Base-by-base conservation (phyloP, 2,888 invertebrate genomes). In the Apodemia hepburni region DNA sequence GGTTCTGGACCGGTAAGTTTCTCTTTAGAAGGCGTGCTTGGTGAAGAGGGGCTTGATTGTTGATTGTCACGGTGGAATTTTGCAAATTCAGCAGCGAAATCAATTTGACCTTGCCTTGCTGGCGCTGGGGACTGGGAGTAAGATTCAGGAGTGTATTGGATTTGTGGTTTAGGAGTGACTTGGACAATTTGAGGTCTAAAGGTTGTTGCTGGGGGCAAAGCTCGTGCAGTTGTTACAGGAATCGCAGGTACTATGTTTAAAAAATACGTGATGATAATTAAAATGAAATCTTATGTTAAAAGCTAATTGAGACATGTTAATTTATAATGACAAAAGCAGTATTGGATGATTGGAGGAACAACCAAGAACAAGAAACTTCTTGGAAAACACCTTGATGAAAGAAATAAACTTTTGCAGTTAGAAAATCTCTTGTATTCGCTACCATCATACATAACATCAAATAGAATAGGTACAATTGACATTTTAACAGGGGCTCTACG, bases 1-100 rank as follows among this genome's bases (percentile, higher is more conserved):
- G 87, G 85, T 33, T 76, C 74, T 54, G 92, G 82, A 33, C 84
- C 77, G 18, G 84, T 75, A 57, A 77, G 82, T 59, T 69, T 71
- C 66, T 82, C 84, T 70, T 88, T 91, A 0, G 88, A 78, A 17
- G 85, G 78, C 62, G 76, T 80, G n/a, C 81, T 74, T n/a, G 82
- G 77, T 9, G 75, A 76, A 6, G 84, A 78, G 0, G 79, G 84
- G 62, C 93, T 93, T 65, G 92, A 92, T 68, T 92, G 92, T 74
- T 93, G 93, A 77, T 94, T 94, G 58, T 95, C 94, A 45, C 94
- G 91, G 76, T 95, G 94, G 92, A 95, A 95, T 74, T 93, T 94
- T 66, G 95, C 95, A 74, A 96, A 95, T 82, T 96, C 96, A 47
- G 94, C 94, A 65, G 95, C 95, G 69, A 96, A 96, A 80, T 96